Evolutionary conservation across 2,797 vertebrate genomes (phyloP), one percentile per base, ranked within the genome.

Genomic region (Tragelaphus oryx): DNA sequence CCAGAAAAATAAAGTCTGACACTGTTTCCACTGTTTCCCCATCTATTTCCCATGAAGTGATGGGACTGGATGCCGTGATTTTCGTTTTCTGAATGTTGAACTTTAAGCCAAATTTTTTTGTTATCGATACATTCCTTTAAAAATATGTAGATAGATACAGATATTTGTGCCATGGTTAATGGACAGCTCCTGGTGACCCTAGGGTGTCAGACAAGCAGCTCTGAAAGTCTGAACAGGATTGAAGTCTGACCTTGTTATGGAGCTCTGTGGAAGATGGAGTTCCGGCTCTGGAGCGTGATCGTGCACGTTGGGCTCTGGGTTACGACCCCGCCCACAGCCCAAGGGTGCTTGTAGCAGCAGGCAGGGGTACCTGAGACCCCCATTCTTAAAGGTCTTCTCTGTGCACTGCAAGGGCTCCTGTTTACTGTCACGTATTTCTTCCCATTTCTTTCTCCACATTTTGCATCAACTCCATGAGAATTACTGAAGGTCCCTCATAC

Each of bases 211-310:
- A 55, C 62, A 74, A 75, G 28, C 30, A 7, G 6, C 41, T 52
- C 74, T 28, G 20, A 41, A 17, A 89, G 50, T 71, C n/a, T 83
- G 86, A 81, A 62, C 30, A 50, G 13, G 24, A 59, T 4, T 28
- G n/a, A 50, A 50, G 20, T 71, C 57, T 76, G 84, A 71, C 46
- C 50, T 91, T 84, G 78, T 79, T 0, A 0, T 71, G 44, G 26
- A 50, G 41, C n/a, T 95, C 71, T 74, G 30, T 68, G 37, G 88
- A 55, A 55, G 75, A 28, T 76, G 68, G 57, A 24, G 5, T 59
- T 52, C 6, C 28, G 59, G n/a, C 6, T n/a, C 46, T 28, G 46
- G 37, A 28, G 48, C 24, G 1, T 9, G 54, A 41, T n/a, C 18
- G 16, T 0, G 1, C 26, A 18, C 46, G 0, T 12, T 9, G 46